phyloP scores from a whole-genome alignment of 1,140 invertebrate species.

The Drosophila pallidifrons region DNA sequence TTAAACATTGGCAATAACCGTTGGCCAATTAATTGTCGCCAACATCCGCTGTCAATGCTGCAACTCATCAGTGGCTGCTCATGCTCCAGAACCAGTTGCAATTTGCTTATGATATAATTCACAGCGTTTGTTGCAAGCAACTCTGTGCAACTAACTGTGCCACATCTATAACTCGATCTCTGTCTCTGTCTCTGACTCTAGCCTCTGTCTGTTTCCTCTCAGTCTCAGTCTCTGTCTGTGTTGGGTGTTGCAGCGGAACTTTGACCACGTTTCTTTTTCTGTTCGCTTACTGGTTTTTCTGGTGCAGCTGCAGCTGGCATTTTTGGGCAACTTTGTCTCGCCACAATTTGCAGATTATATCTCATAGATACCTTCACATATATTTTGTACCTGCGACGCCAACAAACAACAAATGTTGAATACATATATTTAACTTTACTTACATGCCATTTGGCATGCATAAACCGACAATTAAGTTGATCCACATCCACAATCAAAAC shows the following conservation, averaged over 20 bases:
- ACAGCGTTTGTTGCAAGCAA: conserved; percentile 31
- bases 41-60: conserved; percentile 57
- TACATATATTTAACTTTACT: background rate
- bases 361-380: conserved; percentile 16
- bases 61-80: conserved; percentile 37
- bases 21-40: conserved; percentile 72
- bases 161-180: conserved; percentile 9
- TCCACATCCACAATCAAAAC: conserved; percentile 6
- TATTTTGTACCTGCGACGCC: background rate
- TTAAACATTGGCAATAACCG: conserved; percentile 49
- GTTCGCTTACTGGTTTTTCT: background rate
- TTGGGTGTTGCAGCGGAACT: conserved; percentile 1
- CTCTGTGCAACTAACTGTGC: conserved; percentile 39
- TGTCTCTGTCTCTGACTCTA: background rate
- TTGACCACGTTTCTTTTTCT: background rate
- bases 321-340: conserved; percentile 6
- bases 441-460: conserved; percentile 4
- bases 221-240: too few relatives aligned
- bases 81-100: conserved; percentile 21
- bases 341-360: conserved; percentile 8
- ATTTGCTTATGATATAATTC: conserved; percentile 69
- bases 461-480: background rate
- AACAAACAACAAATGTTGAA: background rate
- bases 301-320: conserved; percentile 7
- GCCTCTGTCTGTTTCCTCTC: background rate